These are phyloP conservation scores for Actenoides hombroni DNA, from an alignment of 2,113 vertebrate genomes.

Conservation along the genomic window DNA sequence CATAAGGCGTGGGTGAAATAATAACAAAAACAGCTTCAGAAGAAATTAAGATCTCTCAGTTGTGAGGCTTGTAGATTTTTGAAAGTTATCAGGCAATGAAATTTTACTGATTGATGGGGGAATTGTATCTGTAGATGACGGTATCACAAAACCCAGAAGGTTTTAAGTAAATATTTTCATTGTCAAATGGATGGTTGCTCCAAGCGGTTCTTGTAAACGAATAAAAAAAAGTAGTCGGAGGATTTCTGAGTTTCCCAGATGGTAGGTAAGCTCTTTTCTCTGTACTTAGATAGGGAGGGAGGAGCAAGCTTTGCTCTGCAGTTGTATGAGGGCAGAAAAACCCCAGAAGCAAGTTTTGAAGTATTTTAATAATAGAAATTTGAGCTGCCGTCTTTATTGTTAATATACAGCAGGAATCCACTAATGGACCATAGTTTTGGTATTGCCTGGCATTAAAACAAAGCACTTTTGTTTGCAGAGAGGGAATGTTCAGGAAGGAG, in stretches of 20 bases:
- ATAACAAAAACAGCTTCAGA: not conserved
- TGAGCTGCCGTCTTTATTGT: not conserved
- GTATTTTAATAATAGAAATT: not conserved
- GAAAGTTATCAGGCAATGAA: not conserved
- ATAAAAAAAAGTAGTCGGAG: not conserved
- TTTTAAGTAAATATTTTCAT: not conserved
- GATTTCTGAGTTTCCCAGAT: not conserved
- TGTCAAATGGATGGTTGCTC: not conserved
- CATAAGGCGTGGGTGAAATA: not conserved
- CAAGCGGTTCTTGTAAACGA: not conserved
- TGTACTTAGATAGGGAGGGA: not conserved
- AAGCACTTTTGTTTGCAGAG: not conserved
- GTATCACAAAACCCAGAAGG: not conserved
- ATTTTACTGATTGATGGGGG: not conserved
- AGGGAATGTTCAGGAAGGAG: not conserved
- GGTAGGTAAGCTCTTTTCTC: no score
- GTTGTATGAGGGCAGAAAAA: not conserved
- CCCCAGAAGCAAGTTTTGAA: not conserved
- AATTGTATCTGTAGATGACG: not conserved
- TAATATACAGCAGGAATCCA: not conserved
- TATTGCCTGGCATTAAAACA: not conserved
- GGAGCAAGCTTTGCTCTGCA: not conserved
- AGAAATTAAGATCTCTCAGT: not conserved
- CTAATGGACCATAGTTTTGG: not conserved
- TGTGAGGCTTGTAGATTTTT: not conserved